Evolutionary conservation across 2,888 invertebrate species (phyloP), one percentile per base, ranked within the genome.

Genomic region (Amphimallon solstitiale): DNA sequence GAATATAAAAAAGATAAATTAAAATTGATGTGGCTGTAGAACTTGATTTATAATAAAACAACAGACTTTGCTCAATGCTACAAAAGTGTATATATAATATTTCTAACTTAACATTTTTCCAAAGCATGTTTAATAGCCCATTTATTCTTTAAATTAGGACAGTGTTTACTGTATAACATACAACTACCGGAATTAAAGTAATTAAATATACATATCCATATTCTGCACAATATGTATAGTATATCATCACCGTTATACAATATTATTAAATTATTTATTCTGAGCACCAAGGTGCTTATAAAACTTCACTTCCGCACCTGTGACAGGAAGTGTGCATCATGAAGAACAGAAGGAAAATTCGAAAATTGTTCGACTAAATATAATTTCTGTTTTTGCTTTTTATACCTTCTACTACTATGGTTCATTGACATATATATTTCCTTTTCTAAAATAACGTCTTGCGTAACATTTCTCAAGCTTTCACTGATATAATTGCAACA

Each of bases 401-500:
- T n/a, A n/a, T n/a, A n/a, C n/a, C n/a, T n/a, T 10, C 34, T 29
- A 15, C 51, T 7, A 15, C 15, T 10, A 29, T 14, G 12, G 37
- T 56, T 56, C 56, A 43, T 19, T 43, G 56, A 56, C 56, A 43
- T 43, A 56, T 40, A 56, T 56, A 43, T 56, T 23, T 23, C 43
- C 29, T 43, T 56, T 43, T 23, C 40, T 43, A 29, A 56, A 14
- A 15, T 43, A 56, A 23, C 43, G 43, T 21, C 14, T 56, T 56
- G 29, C 56, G 56, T 43, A 56, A 56, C 56, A 40, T 15, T 56
- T 40, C 29, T 17, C 56, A 56, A 56, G 56, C 56, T 56, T 56
- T 56, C 56, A 56, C 51, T 34, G 29, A 29, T 29, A 5, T 5
- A 29, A 29, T 29, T 29, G 29, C 6, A 29, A 5, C 29, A 29